Conservation (phyloP, 2,888 invertebrate species). For the Acleris sparsana region DNA sequence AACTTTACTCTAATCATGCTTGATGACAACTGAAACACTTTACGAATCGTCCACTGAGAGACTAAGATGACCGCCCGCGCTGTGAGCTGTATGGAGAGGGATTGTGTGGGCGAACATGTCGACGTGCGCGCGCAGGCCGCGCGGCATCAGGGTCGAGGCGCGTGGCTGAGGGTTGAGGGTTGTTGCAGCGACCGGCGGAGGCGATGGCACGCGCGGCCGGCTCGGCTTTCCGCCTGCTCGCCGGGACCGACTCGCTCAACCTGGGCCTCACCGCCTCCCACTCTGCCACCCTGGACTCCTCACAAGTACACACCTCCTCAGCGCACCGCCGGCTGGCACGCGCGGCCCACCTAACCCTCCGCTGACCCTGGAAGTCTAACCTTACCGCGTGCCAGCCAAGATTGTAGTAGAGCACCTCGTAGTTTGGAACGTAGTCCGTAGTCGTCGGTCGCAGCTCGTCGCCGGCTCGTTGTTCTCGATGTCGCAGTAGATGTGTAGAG, state of each 20-base stretch:
- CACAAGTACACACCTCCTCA: constrained; percentile 73
- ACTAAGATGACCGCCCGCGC: background rate
- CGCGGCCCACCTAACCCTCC: constrained; percentile 18
- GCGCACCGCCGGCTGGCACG: constrained; percentile 42
- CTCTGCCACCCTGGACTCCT: constrained; percentile 84
- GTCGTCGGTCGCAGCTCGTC: constrained; percentile 18
- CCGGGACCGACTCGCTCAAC: constrained; percentile 89
- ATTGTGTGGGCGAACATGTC: background rate
- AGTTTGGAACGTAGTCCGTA: constrained; percentile 34
- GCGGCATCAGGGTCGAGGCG: background rate
- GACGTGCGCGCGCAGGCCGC: background rate
- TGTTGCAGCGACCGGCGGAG: constrained; percentile 89
- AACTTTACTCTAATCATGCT: background rate
- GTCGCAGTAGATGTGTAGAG: constrained; percentile 13
- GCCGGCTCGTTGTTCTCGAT: constrained; percentile 12
- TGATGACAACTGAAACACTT: background rate
- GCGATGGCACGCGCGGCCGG: constrained; percentile 91
- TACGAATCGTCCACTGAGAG: background rate
- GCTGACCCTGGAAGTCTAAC: constrained; percentile 1
- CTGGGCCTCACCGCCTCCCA: constrained; percentile 87
- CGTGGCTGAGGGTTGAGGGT: constrained; percentile 47
- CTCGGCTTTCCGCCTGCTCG: constrained; percentile 90
- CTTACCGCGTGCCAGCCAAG: constrained; percentile 9
- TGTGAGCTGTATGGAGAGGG: background rate
- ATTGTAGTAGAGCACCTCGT: constrained; percentile 30